Conservation (phyloP, 2,113 vertebrate genomes). For the Nothobranchius kuhntae region DNA sequence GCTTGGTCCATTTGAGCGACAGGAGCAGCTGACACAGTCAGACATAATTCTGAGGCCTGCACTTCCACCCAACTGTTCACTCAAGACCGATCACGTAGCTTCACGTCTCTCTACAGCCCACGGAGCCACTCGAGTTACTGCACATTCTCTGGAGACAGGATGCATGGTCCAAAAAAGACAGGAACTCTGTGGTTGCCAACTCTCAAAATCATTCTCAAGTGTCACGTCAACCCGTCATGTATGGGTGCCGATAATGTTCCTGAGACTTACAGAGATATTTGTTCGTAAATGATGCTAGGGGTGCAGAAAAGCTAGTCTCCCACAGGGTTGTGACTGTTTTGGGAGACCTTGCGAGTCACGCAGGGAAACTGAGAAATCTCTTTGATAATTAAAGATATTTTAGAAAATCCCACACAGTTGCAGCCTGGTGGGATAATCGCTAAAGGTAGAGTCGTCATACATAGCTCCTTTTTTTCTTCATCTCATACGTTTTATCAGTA, state of each 20-base stretch:
- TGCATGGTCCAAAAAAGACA: slow-evolving; percentile 15
- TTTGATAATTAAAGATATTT: no score
- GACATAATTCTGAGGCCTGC: slow-evolving; percentile 31
- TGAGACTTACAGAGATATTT: background rate
- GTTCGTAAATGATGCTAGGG: background rate
- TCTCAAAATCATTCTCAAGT: background rate
- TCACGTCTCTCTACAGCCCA: slow-evolving; percentile 4
- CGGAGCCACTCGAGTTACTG: slow-evolving; percentile 39
- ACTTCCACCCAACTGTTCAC: slow-evolving; percentile 31
- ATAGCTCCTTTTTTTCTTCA: no score
- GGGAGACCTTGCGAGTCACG: background rate
- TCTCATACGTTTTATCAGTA: no score
- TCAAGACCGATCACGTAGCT: slow-evolving; percentile 7
- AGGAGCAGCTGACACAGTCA: slow-evolving; percentile 64
- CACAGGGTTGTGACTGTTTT: no score
- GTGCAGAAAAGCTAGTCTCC: no score
- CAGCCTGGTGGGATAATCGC: no score
- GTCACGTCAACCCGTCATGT: background rate
- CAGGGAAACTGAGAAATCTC: background rate
- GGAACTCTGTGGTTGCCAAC: slow-evolving; percentile 27
- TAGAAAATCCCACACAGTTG: no score
- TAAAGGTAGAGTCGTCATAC: no score
- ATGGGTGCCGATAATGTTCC: background rate
- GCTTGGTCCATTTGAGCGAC: slow-evolving; percentile 74
- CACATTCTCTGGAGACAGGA: background rate